Evolutionary conservation across 2,888 invertebrate genomes (phyloP).

Genomic region (Acrocera orbiculus): DNA sequence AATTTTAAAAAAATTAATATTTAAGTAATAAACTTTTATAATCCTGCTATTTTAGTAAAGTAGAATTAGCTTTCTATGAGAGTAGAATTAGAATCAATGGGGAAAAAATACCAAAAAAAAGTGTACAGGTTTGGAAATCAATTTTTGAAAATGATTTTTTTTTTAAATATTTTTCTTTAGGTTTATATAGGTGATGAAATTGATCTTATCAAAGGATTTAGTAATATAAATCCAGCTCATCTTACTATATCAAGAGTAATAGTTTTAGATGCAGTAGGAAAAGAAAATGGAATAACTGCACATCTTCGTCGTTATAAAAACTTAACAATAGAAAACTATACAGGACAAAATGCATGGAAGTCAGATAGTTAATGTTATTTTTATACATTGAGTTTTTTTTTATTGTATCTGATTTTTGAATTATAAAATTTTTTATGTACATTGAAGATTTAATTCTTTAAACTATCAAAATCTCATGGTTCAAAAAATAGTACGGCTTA

Average conservation of each 20-base stretch:
- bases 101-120: constrained; percentile 57
- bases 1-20: background rate
- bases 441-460: no score
- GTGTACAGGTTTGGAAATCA: constrained; percentile 36
- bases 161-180: constrained; percentile 28
- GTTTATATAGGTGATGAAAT: constrained; percentile 53
- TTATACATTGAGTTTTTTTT: no score
- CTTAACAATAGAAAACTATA: constrained; percentile 56
- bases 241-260: constrained; percentile 51
- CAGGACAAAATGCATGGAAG: constrained; percentile 22
- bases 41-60: constrained; percentile 38
- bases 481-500: no score
- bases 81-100: constrained; percentile 68
- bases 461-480: no score
- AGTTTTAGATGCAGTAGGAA: constrained; percentile 36
- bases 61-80: constrained; percentile 63
- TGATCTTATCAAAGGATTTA: constrained; percentile 53
- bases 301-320: constrained; percentile 49
- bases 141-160: background rate
- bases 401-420: no score
- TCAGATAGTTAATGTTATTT: no score
- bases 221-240: constrained; percentile 48
- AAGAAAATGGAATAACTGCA: constrained; percentile 39
- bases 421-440: no score
- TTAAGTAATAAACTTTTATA: background rate